phyloP scores from a whole-genome alignment of 2,888 invertebrate species.

The Dryomyza anilis region DNA sequence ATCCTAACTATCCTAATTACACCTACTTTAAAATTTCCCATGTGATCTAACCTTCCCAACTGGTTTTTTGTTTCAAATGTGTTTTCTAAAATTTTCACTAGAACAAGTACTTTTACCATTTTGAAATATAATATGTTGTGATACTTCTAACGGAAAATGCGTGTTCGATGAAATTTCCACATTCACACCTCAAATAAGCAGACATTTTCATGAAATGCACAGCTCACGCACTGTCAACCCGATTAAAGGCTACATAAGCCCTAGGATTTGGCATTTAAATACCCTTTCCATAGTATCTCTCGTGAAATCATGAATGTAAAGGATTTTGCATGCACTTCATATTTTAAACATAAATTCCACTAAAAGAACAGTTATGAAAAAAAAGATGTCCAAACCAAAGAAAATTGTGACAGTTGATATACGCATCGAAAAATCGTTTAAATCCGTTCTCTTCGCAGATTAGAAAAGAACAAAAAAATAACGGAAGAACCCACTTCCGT shows the following conservation, averaged over 20 bases:
- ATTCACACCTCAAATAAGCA: conserved; percentile 34
- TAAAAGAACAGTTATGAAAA: conserved; percentile 30
- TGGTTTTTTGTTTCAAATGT: no score
- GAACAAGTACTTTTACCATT: no score
- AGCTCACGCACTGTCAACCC: conserved; percentile 3
- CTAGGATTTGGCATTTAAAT: background rate
- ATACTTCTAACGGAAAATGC: background rate
- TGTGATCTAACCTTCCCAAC: no score
- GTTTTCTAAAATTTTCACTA: no score
- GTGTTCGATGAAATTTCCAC: conserved; percentile 25
- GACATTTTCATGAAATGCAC: conserved; percentile 8
- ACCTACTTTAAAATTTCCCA: no score
- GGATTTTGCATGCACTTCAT: conserved; percentile 42
- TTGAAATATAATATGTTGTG: no score
- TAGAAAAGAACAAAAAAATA: background rate
- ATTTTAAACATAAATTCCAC: conserved; percentile 39
- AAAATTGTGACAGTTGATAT: background rate
- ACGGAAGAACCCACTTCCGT: conserved; percentile 23
- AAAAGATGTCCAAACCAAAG: background rate
- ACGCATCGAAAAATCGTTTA: conserved; percentile 6
- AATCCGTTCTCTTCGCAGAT: background rate
- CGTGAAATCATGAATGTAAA: conserved; percentile 33
- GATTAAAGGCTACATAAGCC: conserved; percentile 20
- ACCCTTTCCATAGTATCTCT: background rate
- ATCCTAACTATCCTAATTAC: no score